phyloP scores from a whole-genome alignment of 2,888 invertebrate species.

The Gandaritis pyraliata region DNA sequence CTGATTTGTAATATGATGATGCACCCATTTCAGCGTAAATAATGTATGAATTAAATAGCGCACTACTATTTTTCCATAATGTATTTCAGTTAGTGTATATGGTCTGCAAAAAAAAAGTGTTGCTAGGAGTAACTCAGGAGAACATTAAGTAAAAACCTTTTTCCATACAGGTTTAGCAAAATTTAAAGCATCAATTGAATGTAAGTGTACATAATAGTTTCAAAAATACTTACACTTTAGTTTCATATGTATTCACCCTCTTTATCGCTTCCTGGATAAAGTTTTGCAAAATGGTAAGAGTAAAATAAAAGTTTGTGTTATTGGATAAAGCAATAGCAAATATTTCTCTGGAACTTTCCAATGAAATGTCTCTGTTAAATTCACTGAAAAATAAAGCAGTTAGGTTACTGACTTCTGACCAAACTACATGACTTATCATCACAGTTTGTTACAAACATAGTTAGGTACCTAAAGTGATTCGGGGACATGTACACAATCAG shows the following conservation, averaged over 20 bases:
- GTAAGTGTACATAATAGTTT: not conserved
- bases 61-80: constrained; percentile 61
- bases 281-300: constrained; percentile 60
- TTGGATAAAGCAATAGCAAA: constrained; percentile 52
- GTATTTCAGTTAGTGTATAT: constrained; percentile 63
- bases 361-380: constrained; percentile 48
- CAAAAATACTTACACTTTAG: constrained; percentile 33
- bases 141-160: too few relatives aligned
- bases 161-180: too few relatives aligned
- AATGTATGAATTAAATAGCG: constrained; percentile 60
- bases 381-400: constrained; percentile 43
- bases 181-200: too few relatives aligned
- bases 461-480: constrained; percentile 21
- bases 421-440: too few relatives aligned
- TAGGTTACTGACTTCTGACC: not conserved
- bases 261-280: constrained; percentile 41
- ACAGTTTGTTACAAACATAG: not conserved
- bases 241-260: constrained; percentile 36
- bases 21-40: constrained; percentile 62
- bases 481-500: constrained; percentile 12
- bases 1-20: constrained; percentile 44
- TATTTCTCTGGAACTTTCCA: constrained; percentile 54
- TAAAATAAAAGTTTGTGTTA: constrained; percentile 56
- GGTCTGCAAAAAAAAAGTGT: constrained; percentile 48
- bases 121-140: not conserved